Base-by-base conservation (phyloP, 53 echinoderm and acorn worm genomes). In the Henricia sp. region DNA sequence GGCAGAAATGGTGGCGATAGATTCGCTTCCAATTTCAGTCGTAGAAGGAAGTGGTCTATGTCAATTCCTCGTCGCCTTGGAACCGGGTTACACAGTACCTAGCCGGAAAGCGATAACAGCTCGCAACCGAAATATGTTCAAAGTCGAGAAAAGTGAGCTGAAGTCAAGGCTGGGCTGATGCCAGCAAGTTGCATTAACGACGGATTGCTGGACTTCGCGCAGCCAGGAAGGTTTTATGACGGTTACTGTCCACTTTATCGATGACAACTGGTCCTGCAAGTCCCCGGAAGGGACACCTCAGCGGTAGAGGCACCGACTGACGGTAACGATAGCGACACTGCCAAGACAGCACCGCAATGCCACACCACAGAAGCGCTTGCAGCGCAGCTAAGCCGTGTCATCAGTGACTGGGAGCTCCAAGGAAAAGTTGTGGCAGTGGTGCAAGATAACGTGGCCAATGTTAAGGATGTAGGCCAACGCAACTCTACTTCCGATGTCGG, bases 121-220 rank as follows among this genome's bases (percentile, higher is more conserved):
- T 4, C 33, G 42, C 14, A 25, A 78, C 6, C 35, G 52, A 2
- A 35, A 50, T 1, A 50, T 42, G 53, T 86, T 52, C 17, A 36
- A 85, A 21, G 4, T 17, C 50, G 75, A 52, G 53, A 85, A 33
- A 60, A 34, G 0, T 50, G 48, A 3, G 26, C 25, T 40, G 19
- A 68, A 68, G 43, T 10, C 3, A 23, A 24, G 23, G 8, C 68
- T 68, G 21, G 25, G 10, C 6, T 21, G 25, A 3, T 2, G 42
- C 1, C 59, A 50, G 14, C 38, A 37, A 0, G 52, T 75, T 23
- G 37, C 77, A n/a, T 0, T 76, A 0, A 89, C 51, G 0, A 84
- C 89, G 3, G 89, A 84, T 52, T 89, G 89, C 77, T 84, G 89
- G 84, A 70, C 84, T 26, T 74, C 46, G 12, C 33, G 39, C 38